These are phyloP conservation scores for Paramisgurnus dabryanus DNA, from an alignment of 2,113 vertebrate species.

Conservation along the genomic window DNA sequence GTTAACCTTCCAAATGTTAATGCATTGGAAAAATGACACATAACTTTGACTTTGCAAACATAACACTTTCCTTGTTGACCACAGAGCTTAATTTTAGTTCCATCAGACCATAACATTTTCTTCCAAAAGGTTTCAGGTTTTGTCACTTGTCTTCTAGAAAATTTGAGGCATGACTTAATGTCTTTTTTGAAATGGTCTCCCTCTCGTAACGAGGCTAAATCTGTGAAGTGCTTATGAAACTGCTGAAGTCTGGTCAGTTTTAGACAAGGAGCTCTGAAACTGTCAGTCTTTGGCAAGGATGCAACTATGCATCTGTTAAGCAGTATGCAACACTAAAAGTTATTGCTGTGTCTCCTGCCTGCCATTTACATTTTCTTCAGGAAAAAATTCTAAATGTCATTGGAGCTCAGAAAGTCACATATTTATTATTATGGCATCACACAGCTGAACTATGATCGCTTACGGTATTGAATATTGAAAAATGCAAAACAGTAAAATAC, in stretches of 20 bases:
- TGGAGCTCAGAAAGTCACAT: too few relatives aligned
- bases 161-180: not conserved
- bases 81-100: not conserved
- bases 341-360: too few relatives aligned
- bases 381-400: too few relatives aligned
- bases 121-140: constrained; percentile 16
- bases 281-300: too few relatives aligned
- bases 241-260: not conserved
- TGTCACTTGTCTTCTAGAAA: not conserved
- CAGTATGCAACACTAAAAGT: too few relatives aligned
- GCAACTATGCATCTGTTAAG: too few relatives aligned
- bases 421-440: too few relatives aligned
- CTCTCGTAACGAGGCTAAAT: not conserved
- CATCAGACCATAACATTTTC: constrained; percentile 2
- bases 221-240: not conserved
- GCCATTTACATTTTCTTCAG: too few relatives aligned
- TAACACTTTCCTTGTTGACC: not conserved
- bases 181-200: constrained; percentile 7
- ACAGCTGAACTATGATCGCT: too few relatives aligned
- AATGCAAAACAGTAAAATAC: too few relatives aligned
- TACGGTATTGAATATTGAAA: too few relatives aligned
- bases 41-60: constrained; percentile 15
- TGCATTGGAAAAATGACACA: not conserved
- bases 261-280: too few relatives aligned
- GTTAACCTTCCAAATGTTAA: not conserved